A percentile compares a stretch with the other conserved stretches of the same genome.
These are phyloP conservation scores for Xenopus tropicalis DNA, from an alignment of 2,113 vertebrate species.

Conservation along the genomic window UCB_Xtro_10.0 CM004445.2:13983001-13983500, in stretches of 20 bases:
- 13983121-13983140: too few relatives aligned
- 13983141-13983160: slow-evolving; percentile 1
- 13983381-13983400: slow-evolving; percentile 18
- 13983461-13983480: neutral
- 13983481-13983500: too few relatives aligned
- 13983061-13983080: slow-evolving; percentile 60
- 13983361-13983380: neutral
- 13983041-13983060: slow-evolving; percentile 59
- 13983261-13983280: slow-evolving; percentile 5
- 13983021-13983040: slow-evolving; percentile 56
- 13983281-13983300: neutral
- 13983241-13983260: slow-evolving; percentile 9
- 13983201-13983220: slow-evolving; percentile 1
- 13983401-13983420: slow-evolving; percentile 33
- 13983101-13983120: neutral
- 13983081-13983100: slow-evolving; percentile 33
- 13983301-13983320: slow-evolving; percentile 30
- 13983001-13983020: slow-evolving; percentile 47
- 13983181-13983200: slow-evolving; percentile 14
- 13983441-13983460: neutral
- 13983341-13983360: neutral
- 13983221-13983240: slow-evolving; percentile 13
- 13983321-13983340: neutral
- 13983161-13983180: slow-evolving; percentile 24
- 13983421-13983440: slow-evolving; percentile 13